phyloP scores from a whole-genome alignment of 1,140 invertebrate species.

The Arctopsyche grandis region DNA sequence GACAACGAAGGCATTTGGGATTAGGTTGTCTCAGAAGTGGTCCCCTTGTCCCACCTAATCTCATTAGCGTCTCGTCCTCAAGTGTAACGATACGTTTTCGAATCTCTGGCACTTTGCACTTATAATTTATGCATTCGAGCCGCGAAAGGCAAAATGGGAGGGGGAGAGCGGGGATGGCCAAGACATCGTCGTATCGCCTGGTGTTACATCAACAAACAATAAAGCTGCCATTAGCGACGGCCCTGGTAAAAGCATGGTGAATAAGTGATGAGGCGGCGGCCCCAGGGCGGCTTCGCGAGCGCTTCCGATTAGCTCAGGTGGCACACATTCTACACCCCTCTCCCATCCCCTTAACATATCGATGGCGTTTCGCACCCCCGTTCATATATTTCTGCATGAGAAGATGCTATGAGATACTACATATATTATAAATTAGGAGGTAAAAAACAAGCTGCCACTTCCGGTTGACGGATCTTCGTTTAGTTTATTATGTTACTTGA shows the following conservation, averaged over 20 bases:
- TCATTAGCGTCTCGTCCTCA: slow-evolving; percentile 14
- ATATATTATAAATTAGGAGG: too few species aligned
- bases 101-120: slow-evolving; percentile 38
- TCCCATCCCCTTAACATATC: background rate
- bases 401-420: too few species aligned
- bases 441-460: too few species aligned
- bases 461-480: too few species aligned
- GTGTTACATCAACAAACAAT: slow-evolving; percentile 47
- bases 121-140: slow-evolving; percentile 42
- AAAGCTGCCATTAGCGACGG: slow-evolving; percentile 45
- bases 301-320: slow-evolving; percentile 15
- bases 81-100: background rate
- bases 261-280: slow-evolving; percentile 42
- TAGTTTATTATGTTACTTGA: too few species aligned
- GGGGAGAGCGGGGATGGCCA: background rate
- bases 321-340: background rate
- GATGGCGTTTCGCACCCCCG: too few species aligned
- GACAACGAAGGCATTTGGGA: background rate
- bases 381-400: too few species aligned
- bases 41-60: slow-evolving; percentile 19
- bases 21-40: background rate
- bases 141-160: slow-evolving; percentile 23
- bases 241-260: slow-evolving; percentile 44
- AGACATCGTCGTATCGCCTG: slow-evolving; percentile 19
- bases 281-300: slow-evolving; percentile 4